phyloP scores from a whole-genome alignment of 2,888 invertebrate genomes.

The Coenonympha glycerion region DNA sequence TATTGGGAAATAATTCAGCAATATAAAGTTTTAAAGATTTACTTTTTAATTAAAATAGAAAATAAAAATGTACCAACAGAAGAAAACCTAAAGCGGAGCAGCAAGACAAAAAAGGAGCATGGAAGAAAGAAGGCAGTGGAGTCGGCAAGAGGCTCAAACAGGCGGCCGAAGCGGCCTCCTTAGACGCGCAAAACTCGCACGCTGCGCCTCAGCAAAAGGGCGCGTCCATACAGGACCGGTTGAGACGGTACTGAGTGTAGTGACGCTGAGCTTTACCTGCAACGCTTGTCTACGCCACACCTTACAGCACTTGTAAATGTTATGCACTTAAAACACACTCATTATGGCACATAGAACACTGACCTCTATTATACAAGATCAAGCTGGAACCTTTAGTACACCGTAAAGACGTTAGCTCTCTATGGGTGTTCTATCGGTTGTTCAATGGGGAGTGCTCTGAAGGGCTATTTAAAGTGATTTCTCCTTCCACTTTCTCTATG shows the following conservation, averaged over 20 bases:
- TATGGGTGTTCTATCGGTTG: too few species aligned
- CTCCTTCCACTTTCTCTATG: too few species aligned
- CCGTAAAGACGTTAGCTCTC: too few species aligned
- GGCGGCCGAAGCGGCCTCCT: slow-evolving; percentile 56
- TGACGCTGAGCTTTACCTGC: background rate
- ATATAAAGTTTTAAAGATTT: background rate
- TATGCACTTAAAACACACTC: slow-evolving; percentile 5
- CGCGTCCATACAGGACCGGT: slow-evolving; percentile 55
- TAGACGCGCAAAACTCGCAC: slow-evolving; percentile 47
- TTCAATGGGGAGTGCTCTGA: too few species aligned
- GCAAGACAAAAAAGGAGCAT: slow-evolving; percentile 40
- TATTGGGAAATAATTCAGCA: background rate
- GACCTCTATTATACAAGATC: too few species aligned
- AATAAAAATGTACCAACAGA: slow-evolving; percentile 50
- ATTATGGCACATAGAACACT: background rate
- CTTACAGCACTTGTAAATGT: slow-evolving; percentile 10
- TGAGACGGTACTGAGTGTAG: slow-evolving; percentile 57
- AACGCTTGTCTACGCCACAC: slow-evolving; percentile 2
- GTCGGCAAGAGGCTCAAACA: slow-evolving; percentile 56
- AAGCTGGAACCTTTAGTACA: too few species aligned
- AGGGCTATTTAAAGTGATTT: too few species aligned
- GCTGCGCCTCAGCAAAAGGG: slow-evolving; percentile 33
- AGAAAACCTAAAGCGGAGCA: slow-evolving; percentile 62
- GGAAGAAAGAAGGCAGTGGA: slow-evolving; percentile 58
- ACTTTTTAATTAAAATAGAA: background rate